Evolutionary conservation across 2,113 vertebrate species (phyloP), one percentile per base, ranked within the genome.

Genomic region (Chaetorhynchus papuensis): DNA sequence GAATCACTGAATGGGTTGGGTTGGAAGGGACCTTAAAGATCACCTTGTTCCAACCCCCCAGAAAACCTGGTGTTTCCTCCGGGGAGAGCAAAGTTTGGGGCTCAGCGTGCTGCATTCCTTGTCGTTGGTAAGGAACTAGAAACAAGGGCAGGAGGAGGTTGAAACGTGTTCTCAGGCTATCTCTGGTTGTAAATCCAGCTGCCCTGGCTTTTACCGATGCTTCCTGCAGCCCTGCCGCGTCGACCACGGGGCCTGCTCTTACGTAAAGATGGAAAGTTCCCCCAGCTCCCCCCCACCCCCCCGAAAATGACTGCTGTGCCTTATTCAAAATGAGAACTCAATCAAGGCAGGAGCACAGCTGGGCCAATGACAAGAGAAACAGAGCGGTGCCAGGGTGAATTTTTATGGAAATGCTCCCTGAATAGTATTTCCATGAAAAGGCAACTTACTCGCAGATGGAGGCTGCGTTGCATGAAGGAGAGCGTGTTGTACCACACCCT

Each of bases 311-410:
- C 60, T 89, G 65, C 77, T 92, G 68, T 91, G 77, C 81, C 87
- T 90, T 89, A 88, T 82, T 93, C 96, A 69, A 82, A 94, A 95
- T 41, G 87, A 91, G 89, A 97, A 96, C 89, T 96, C 97, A 75
- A 44, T 97, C 96, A 71, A 93, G 78, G 87, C 93, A 96, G 96
- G 95, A 96, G 68, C 74, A 97, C 96, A 97, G 94, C 96, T 98
- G 97, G 97, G 96, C 8, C 18, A 16, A 77, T 56, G 94, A 96
- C 97, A 98, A 98, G 94, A 96, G 96, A 96, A 98, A 97, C 93
- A 98, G 31, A 95, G 20, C n/a, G 0, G 41, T 35, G 91, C 96
- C 96, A 96, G 92, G 93, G 45, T 84, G 83, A 57, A 92, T 96
- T 97, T 97, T 97, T 96, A 94, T 95, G 97, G 92, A 97, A 97